Evolutionary conservation across 2,113 vertebrate species (phyloP), one percentile per base, ranked within the genome.

Genomic region (Ciconia maguari): DNA sequence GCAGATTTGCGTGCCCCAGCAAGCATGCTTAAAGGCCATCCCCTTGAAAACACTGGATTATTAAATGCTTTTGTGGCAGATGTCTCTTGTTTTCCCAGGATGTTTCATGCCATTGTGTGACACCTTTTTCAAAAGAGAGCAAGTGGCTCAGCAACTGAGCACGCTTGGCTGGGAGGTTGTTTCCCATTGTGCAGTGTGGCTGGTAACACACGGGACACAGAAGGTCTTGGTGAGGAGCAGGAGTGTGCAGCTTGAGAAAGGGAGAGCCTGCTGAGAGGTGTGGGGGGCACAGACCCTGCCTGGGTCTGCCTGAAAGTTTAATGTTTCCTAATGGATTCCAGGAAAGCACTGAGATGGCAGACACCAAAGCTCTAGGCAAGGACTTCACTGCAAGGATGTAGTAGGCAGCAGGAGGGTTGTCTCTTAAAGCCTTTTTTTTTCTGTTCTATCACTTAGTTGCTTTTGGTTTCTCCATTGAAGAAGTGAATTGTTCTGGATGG

Each of bases 241-340:
- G 41, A 81, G 30, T 0, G 0, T 12, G 5, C 0, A 1, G 26
- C 16, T 70, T 26, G n/a, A 10, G 41, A 34, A 55, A 34, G 4
- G 1, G 9, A 44, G 16, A 58, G 30, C 13, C 41, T 57, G 64
- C 41, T 22, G 64, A 77, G 36, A 65, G 66, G 9, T 3, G 2
- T 0, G 0, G 20, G 32, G 9, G 44, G 12, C 34, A 41, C 24
- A 76, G 7, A 30, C 44, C 19, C 27, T 87, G 32, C 36, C n/a
- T 26, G 17, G 16, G 4, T 36, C 32, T 55, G 62, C 54, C 44
- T 55, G 5, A 8, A 30, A 12, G 11, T 32, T 36, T 10, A 4
- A 1, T 5, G 2, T 41, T 36, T 54, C 38, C 51, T 55, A 27
- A 20, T 48, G 49, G 7, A 32, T 49, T 85, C 34, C 16, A 49